phyloP scores from a whole-genome alignment of 1,140 invertebrate genomes.

The Papilio glaucus region DNA sequence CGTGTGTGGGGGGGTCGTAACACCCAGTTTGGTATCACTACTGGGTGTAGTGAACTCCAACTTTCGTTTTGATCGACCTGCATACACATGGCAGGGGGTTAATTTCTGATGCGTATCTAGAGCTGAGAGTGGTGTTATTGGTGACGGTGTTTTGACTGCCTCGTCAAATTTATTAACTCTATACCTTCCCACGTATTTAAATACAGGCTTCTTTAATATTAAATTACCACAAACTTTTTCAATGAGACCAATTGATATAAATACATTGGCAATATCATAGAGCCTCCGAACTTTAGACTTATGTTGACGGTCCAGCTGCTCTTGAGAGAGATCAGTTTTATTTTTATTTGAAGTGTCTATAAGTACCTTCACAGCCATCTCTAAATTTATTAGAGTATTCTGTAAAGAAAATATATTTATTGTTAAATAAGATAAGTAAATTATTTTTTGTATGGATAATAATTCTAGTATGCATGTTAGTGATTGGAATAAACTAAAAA shows the following conservation, averaged over 20 bases:
- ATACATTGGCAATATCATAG: constrained; percentile 90
- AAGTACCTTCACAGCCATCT: constrained; percentile 88
- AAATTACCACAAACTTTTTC: constrained; percentile 85
- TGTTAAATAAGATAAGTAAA: too few relatives aligned
- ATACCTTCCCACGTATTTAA: constrained; percentile 87
- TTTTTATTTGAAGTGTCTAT: constrained; percentile 77
- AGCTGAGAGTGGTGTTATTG: constrained; percentile 70
- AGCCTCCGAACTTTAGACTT: constrained; percentile 88
- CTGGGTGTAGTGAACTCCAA: constrained; percentile 77
- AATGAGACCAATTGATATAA: constrained; percentile 88
- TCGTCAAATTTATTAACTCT: constrained; percentile 71
- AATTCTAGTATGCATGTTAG: too few relatives aligned
- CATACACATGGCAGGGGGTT: constrained; percentile 65
- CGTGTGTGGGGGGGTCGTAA: constrained; percentile 74
- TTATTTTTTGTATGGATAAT: too few relatives aligned
- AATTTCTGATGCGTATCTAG: constrained; percentile 59
- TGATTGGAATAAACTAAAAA: too few relatives aligned
- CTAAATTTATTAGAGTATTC: constrained; percentile 87
- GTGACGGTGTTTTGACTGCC: constrained; percentile 60
- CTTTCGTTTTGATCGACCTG: constrained; percentile 77
- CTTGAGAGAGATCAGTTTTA: constrained; percentile 64
- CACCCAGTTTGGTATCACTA: constrained; percentile 59
- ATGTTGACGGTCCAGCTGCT: constrained; percentile 79
- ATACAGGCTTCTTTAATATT: constrained; percentile 87
- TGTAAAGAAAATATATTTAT: constrained; percentile 69